Evolutionary conservation across 2,888 invertebrate species (phyloP).

Genomic region (Stenotaenia linearis): DNA sequence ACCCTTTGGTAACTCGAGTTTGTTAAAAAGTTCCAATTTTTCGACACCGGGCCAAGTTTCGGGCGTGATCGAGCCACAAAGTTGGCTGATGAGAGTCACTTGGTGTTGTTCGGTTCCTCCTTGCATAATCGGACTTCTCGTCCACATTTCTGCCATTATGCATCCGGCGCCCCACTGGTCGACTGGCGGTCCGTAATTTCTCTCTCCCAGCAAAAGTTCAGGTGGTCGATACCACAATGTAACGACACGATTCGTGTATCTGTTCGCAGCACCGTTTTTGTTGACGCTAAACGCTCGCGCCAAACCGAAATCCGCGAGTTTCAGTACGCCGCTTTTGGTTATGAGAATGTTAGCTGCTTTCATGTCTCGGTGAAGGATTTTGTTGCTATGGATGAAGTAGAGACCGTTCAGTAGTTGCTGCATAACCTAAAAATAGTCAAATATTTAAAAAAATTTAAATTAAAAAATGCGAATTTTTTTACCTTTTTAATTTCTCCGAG

Average conservation of each 20-base stretch:
- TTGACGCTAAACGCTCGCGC: conserved; percentile 87
- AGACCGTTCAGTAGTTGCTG: conserved; percentile 80
- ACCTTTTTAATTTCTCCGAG: conserved; percentile 93
- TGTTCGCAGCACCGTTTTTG: conserved; percentile 75
- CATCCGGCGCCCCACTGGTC: conserved; percentile 92
- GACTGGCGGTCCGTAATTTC: conserved; percentile 94
- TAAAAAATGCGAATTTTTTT: not conserved
- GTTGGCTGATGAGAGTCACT: conserved; percentile 83
- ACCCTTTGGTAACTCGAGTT: conserved; percentile 78
- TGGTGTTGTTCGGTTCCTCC: conserved; percentile 97
- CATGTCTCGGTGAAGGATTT: conserved; percentile 94
- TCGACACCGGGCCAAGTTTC: conserved; percentile 93
- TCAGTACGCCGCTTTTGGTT: conserved; percentile 87
- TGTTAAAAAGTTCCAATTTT: conserved; percentile 75
- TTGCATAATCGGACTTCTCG: conserved; percentile 81
- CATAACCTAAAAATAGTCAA: conserved; percentile 55
- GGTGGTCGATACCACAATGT: conserved; percentile 89
- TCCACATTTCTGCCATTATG: conserved; percentile 99
- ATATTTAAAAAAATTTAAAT: not conserved
- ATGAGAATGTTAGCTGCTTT: conserved; percentile 98
- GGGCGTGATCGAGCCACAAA: conserved; percentile 92
- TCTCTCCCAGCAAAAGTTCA: conserved; percentile 66
- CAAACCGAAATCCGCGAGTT: conserved; percentile 95
- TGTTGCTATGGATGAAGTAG: conserved; percentile 94
- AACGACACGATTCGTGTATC: conserved; percentile 95